Evolutionary conservation across 2,797 vertebrate genomes (phyloP).

Genomic region (Lepus oiostolus): DNA sequence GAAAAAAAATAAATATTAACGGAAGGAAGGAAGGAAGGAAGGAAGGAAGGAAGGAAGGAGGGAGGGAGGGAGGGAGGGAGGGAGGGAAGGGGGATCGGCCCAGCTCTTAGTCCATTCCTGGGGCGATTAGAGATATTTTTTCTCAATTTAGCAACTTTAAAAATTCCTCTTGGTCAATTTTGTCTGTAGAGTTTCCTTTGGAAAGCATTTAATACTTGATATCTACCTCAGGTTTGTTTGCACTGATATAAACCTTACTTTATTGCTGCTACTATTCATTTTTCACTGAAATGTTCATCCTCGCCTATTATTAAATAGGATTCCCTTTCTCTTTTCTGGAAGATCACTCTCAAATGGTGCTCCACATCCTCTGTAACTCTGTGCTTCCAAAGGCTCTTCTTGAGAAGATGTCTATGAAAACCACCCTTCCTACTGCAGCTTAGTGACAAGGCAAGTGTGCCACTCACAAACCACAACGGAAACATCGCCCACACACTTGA

Average conservation of each 20-base stretch:
- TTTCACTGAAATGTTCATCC: not conserved
- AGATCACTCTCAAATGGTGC: not conserved
- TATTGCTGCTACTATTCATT: not conserved
- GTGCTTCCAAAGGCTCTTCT: slow-evolving; percentile 20
- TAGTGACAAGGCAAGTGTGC: not conserved
- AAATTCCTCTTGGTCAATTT: slow-evolving; percentile 19
- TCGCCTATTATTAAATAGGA: slow-evolving; percentile 26
- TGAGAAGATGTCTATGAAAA: not conserved
- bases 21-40: too few species aligned
- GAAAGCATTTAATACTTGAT: slow-evolving; percentile 30
- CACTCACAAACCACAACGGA: not conserved
- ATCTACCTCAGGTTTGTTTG: slow-evolving; percentile 20
- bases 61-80: too few species aligned
- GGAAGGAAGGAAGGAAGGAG: too few species aligned
- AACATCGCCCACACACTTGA: not conserved
- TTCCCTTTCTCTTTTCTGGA: slow-evolving; percentile 25
- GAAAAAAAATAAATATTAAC: too few species aligned
- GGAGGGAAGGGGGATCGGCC: too few species aligned
- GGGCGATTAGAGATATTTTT: not conserved
- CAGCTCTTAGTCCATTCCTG: not conserved
- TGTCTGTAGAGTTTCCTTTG: slow-evolving; percentile 29
- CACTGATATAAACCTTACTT: not conserved
- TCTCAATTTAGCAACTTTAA: slow-evolving; percentile 43
- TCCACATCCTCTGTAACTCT: not conserved
- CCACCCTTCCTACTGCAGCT: not conserved